Conservation (phyloP, 2,888 invertebrate genomes). For the Agrenia bidenticulata region DNA sequence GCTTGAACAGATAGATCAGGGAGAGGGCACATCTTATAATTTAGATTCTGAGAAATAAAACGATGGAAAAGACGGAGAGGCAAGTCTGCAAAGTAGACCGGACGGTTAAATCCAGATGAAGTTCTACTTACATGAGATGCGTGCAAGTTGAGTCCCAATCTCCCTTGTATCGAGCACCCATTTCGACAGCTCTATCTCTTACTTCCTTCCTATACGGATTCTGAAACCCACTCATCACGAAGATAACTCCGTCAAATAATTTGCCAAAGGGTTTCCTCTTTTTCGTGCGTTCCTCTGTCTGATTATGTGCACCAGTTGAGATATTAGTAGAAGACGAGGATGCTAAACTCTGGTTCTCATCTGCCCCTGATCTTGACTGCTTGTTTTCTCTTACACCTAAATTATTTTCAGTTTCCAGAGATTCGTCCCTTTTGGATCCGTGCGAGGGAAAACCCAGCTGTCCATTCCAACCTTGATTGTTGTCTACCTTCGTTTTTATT, state of each 20-base stretch:
- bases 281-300: constrained; percentile 21
- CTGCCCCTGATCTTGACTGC: too few relatives aligned
- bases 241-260: constrained; percentile 67
- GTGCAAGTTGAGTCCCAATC: constrained; percentile 77
- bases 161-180: constrained; percentile 76
- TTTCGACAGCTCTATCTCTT: constrained; percentile 67
- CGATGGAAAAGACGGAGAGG: too few relatives aligned
- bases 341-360: not conserved
- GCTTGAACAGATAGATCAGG: too few relatives aligned
- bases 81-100: too few relatives aligned
- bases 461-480: constrained; percentile 13
- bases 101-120: not conserved
- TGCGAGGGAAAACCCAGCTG: not conserved
- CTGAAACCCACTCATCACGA: constrained; percentile 84
- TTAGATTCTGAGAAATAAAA: too few relatives aligned
- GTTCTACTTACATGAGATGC: constrained; percentile 73
- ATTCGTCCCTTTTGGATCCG: not conserved
- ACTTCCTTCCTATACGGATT: constrained; percentile 74
- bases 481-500: constrained; percentile 17
- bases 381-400: not conserved
- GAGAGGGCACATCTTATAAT: too few relatives aligned
- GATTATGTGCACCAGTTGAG: too few relatives aligned
- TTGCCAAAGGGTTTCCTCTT: constrained; percentile 61
- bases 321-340: constrained; percentile 4
- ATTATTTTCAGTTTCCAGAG: constrained; percentile 12